phyloP scores from a whole-genome alignment of 2,113 vertebrate genomes.

The Pogona vitticeps region DNA sequence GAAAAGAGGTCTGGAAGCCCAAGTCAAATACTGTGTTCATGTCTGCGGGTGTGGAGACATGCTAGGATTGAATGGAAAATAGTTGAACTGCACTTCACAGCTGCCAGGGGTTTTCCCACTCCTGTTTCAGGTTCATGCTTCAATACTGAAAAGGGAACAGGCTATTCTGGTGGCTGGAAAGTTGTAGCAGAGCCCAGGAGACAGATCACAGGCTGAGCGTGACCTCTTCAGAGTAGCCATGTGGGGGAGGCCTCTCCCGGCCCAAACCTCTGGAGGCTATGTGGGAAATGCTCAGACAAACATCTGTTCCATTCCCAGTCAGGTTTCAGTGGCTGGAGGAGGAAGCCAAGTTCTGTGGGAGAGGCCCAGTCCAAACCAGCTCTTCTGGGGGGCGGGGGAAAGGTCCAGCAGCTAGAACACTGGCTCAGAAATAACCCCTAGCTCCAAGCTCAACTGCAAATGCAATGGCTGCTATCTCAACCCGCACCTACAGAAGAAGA shows the following conservation, averaged over 20 bases:
- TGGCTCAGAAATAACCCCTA: neutral
- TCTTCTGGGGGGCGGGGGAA: neutral
- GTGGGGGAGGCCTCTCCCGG: constrained; percentile 4
- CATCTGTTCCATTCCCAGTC: neutral
- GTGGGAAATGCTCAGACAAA: neutral
- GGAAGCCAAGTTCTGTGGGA: neutral
- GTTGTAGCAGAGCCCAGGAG: neutral
- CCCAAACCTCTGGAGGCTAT: neutral
- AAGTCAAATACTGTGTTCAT: neutral
- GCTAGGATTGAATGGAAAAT: neutral
- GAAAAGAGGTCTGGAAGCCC: neutral
- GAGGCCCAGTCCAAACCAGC: neutral
- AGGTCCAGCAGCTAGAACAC: constrained; percentile 12
- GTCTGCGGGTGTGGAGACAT: neutral
- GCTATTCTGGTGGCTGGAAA: constrained; percentile 18
- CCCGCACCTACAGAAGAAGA: neutral
- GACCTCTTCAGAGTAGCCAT: neutral
- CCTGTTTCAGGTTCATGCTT: neutral
- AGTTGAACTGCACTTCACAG: neutral
- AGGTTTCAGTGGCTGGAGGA: neutral
- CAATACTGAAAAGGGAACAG: neutral
- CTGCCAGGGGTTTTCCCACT: neutral
- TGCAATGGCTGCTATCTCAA: neutral
- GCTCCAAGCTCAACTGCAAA: neutral
- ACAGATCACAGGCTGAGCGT: neutral